Evolutionary conservation across 2,888 invertebrate genomes (phyloP).

Genomic region (Drosophila maculinotata): DNA sequence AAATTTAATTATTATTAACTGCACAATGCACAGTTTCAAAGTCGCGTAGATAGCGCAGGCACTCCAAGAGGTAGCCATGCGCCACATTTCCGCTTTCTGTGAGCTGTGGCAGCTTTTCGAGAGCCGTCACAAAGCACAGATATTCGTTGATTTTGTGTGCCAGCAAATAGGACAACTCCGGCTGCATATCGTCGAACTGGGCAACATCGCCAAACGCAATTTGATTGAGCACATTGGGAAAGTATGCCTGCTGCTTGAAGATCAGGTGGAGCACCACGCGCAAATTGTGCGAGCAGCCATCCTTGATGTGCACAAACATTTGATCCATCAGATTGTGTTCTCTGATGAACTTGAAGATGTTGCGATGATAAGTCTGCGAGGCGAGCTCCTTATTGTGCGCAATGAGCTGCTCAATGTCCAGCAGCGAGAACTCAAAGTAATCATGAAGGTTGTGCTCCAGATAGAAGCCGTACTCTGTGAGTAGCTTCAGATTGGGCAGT

Average conservation of each 20-base stretch:
- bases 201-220: constrained; percentile 83
- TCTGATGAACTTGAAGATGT: constrained; percentile 88
- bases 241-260: constrained; percentile 81
- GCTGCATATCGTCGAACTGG: constrained; percentile 67
- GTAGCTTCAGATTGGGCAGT: constrained; percentile 92
- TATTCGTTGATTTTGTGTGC: constrained; percentile 80
- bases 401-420: constrained; percentile 86
- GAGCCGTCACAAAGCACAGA: constrained; percentile 54
- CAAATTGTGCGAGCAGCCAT: constrained; percentile 90
- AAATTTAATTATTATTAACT: not conserved
- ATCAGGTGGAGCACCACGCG: constrained; percentile 82
- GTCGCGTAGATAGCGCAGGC: constrained; percentile 61
- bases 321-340: constrained; percentile 87
- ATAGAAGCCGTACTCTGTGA: constrained; percentile 95
- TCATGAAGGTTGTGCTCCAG: constrained; percentile 89
- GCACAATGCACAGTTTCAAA: constrained; percentile 42
- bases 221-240: constrained; percentile 83
- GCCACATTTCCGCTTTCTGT: constrained; percentile 76
- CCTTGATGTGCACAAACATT: constrained; percentile 88
- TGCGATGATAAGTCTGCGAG: constrained; percentile 85
- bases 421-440: constrained; percentile 87
- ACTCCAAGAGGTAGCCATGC: constrained; percentile 71
- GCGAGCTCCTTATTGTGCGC: constrained; percentile 73
- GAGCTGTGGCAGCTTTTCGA: constrained; percentile 63
- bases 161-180: constrained; percentile 67